phyloP scores from a whole-genome alignment of 2,797 vertebrate species.

The Bufotes viridis region DNA sequence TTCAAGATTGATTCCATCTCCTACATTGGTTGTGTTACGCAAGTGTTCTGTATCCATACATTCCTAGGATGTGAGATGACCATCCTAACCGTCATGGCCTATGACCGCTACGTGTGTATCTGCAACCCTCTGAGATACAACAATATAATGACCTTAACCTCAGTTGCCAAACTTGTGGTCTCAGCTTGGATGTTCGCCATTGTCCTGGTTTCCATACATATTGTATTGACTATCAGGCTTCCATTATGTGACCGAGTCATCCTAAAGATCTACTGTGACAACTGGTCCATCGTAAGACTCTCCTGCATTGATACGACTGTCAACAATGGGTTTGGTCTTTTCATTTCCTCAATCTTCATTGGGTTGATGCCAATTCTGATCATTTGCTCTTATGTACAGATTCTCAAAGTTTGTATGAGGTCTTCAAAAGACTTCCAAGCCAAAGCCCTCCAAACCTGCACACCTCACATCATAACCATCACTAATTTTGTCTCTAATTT shows the following conservation, averaged over 20 bases:
- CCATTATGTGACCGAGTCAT: neutral
- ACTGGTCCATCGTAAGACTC: conserved; percentile 21
- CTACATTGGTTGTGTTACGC: conserved; percentile 13
- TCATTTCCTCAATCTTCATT: neutral
- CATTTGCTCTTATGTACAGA: conserved; percentile 1
- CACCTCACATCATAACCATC: conserved; percentile 24
- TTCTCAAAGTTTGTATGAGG: neutral
- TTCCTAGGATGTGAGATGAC: conserved; percentile 19
- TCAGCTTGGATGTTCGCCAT: neutral
- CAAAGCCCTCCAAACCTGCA: conserved; percentile 43
- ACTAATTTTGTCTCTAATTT: neutral
- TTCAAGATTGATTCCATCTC: neutral
- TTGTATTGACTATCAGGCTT: conserved; percentile 10
- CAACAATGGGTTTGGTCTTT: conserved; percentile 18
- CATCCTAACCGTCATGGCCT: conserved; percentile 4
- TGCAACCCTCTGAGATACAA: conserved; percentile 43
- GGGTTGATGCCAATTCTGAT: neutral
- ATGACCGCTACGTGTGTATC: conserved; percentile 21
- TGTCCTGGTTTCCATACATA: neutral
- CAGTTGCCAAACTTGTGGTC: neutral
- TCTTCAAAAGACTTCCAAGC: conserved; percentile 7
- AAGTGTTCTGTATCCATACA: conserved; percentile 18
- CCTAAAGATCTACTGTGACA: conserved; percentile 24
- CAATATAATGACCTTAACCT: neutral
- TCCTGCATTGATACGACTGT: neutral